Evolutionary conservation across 2,888 invertebrate genomes (phyloP), one percentile per base, ranked within the genome.

Genomic region (Platynereis dumerilii): DNA sequence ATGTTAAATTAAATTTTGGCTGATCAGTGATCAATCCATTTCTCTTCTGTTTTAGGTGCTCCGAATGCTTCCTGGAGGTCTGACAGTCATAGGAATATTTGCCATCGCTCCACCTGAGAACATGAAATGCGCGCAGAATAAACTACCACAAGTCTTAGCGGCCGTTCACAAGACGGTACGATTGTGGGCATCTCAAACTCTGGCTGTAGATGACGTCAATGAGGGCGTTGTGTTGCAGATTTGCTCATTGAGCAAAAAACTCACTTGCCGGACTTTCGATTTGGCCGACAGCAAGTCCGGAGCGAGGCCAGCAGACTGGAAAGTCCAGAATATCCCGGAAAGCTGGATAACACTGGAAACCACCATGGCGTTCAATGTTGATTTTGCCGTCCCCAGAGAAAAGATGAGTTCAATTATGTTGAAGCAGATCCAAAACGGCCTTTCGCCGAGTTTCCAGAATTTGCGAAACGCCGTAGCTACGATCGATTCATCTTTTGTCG

Each of bases 21-120:
- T n/a, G n/a, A n/a, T n/a, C n/a, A n/a, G n/a, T n/a, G n/a, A n/a
- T n/a, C n/a, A n/a, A n/a, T n/a, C n/a, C n/a, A n/a, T n/a, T 34
- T 34, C 12, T 34, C 34, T 12, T 34, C 5, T 12, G 45, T 59
- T 73, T 1, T 69, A 88, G 88, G 88, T 93, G 0, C 91, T 91
- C 1, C 89, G 93, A 83, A 94, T 95, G 94, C 86, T 95, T 68
- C 92, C 94, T 39, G 96, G 95, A 52, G 95, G 94, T 55, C 89
- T 94, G 87, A 90, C 90, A 84, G 91, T 95, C 57, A 87, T 93
- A 79, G 95, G 91, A 84, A 87, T 94, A 74, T 94, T 93, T 83
- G 86, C 92, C 34, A 88, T 90, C 60, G 90, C 82, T 24, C 72
- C 79, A 53, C 72, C 79, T 7, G 75, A 77, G 22, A 75, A 74